Percentiles rank a stretch among this genome's conserved stretches.
Conservation (phyloP, 2,888 invertebrate species). For the Meta bourneti region DNA sequence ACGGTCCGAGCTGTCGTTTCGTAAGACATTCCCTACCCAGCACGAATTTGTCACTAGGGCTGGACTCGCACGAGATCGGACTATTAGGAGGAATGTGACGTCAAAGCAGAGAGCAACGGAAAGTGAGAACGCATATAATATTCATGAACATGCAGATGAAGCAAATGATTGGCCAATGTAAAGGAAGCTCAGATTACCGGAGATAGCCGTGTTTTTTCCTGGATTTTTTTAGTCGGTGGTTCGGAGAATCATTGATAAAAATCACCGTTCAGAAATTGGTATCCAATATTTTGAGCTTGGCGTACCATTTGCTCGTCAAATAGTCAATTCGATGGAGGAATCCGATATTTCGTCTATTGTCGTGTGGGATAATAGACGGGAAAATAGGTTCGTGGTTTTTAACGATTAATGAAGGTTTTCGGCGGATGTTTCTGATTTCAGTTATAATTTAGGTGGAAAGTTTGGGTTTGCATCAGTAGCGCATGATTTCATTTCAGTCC, state of each 20-base stretch:
- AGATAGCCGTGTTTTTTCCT: slow-evolving; percentile 25
- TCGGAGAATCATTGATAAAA: slow-evolving; percentile 4
- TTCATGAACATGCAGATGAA: slow-evolving; percentile 61
- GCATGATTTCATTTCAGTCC: too few relatives aligned
- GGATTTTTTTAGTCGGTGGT: neutral
- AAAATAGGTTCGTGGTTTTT: too few relatives aligned
- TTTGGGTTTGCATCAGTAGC: too few relatives aligned
- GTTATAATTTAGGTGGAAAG: too few relatives aligned
- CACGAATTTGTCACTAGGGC: slow-evolving; percentile 60
- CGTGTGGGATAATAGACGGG: too few relatives aligned
- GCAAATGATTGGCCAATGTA: slow-evolving; percentile 31
- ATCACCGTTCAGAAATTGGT: neutral
- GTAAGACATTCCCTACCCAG: slow-evolving; percentile 47
- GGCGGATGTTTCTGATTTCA: too few relatives aligned
- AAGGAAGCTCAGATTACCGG: slow-evolving; percentile 19
- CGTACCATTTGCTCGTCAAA: too few relatives aligned
- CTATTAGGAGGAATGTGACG: slow-evolving; percentile 52
- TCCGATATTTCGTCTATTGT: too few relatives aligned
- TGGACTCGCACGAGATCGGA: slow-evolving; percentile 41
- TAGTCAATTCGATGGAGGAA: too few relatives aligned
- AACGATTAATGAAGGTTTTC: too few relatives aligned
- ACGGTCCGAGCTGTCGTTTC: slow-evolving; percentile 24
- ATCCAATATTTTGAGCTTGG: neutral
- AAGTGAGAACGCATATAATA: slow-evolving; percentile 57
- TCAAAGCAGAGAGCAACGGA: slow-evolving; percentile 33